These are phyloP conservation scores for Bombus superbus DNA, from an alignment of 1,140 invertebrate species.

Conservation along the genomic window DNA sequence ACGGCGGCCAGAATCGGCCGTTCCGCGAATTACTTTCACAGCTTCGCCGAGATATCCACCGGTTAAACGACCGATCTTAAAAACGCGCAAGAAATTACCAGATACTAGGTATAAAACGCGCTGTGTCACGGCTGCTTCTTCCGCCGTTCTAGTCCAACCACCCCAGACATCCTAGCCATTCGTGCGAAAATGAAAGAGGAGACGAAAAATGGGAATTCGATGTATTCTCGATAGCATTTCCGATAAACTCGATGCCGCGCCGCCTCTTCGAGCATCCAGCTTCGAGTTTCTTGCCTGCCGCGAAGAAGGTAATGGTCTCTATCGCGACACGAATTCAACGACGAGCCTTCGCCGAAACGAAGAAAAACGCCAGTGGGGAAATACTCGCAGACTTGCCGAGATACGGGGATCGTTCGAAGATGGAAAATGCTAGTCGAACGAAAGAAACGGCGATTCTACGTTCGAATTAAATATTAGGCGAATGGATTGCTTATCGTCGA, in stretches of 20 bases:
- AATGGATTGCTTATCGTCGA: no score
- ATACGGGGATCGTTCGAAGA: neutral
- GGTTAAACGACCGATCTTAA: neutral
- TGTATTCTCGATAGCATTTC: slow-evolving; percentile 46
- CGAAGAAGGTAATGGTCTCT: slow-evolving; percentile 9
- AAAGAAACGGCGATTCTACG: no score
- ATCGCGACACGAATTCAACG: neutral
- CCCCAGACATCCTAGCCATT: neutral
- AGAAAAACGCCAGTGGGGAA: neutral
- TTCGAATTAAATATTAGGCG: no score
- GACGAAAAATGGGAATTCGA: slow-evolving; percentile 48
- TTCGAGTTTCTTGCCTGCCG: slow-evolving; percentile 3
- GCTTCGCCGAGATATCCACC: slow-evolving; percentile 5
- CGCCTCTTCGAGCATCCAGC: neutral
- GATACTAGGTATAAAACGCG: slow-evolving; percentile 11
- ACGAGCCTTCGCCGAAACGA: neutral
- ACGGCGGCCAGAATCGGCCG: neutral
- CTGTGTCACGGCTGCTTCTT: neutral
- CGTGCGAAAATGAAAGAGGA: slow-evolving; percentile 29
- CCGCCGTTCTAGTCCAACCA: neutral
- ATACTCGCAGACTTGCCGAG: neutral
- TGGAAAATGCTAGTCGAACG: neutral
- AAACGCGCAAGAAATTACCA: neutral
- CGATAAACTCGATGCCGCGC: slow-evolving; percentile 29
- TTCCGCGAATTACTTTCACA: slow-evolving; percentile 14